Percentiles rank a stretch among this genome's conserved stretches.
Evolutionary conservation across 23 tunicate genomes (phyloP).

Genomic region (Halocynthia roretzi): DNA sequence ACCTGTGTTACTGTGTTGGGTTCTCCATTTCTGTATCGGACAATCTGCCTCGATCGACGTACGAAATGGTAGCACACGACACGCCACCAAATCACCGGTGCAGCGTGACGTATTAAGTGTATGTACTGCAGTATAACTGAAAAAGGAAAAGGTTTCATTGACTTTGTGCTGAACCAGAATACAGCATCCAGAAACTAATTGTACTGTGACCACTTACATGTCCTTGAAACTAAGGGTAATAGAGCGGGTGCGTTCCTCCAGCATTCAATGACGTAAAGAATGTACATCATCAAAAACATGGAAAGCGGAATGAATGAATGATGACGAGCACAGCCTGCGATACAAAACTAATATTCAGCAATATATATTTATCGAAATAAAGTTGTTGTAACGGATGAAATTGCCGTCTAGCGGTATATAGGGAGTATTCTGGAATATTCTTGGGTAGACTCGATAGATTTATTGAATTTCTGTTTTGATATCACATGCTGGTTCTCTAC

Average conservation of each 20-base stretch:
- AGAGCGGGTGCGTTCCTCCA: slow-evolving; percentile 1
- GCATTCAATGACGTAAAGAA: slow-evolving; percentile 3
- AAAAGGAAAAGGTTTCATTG: neutral
- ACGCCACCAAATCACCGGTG: slow-evolving; percentile 6
- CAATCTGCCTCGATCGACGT: slow-evolving; percentile 2
- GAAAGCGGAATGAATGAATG: slow-evolving; percentile 9
- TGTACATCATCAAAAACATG: neutral
- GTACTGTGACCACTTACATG: neutral
- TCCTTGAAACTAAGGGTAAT: neutral
- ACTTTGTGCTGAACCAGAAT: neutral
- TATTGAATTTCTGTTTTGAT: too few species aligned
- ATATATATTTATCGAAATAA: too few species aligned
- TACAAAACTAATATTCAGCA: neutral
- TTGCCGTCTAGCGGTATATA: too few species aligned
- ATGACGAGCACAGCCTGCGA: neutral
- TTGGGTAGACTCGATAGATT: too few species aligned
- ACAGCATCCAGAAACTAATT: too few species aligned
- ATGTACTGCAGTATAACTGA: neutral
- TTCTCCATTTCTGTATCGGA: slow-evolving; percentile 1
- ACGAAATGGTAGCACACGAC: slow-evolving; percentile 2
- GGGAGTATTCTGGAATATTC: too few species aligned
- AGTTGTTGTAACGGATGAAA: too few species aligned
- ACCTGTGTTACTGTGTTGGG: neutral
- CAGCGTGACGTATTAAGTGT: neutral
- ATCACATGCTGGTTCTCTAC: too few species aligned